Evolutionary conservation across 2,797 vertebrate species (phyloP).

Genomic region (Halcyon badia): DNA sequence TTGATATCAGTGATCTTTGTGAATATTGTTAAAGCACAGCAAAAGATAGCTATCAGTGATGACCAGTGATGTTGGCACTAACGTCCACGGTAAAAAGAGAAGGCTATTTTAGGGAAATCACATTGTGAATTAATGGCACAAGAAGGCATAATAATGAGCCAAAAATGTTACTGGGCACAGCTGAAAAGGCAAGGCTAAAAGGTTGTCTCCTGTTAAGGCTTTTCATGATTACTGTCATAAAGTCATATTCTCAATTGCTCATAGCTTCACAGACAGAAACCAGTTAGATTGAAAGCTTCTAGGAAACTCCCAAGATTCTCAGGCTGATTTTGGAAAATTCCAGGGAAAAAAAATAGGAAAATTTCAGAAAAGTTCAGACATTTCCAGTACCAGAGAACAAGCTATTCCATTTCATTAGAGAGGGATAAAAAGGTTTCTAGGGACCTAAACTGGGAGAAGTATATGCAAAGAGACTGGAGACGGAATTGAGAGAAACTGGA

Average conservation of each 20-base stretch:
- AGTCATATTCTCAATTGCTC: neutral
- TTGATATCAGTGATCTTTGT: neutral
- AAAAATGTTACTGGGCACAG: neutral
- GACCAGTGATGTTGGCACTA: neutral
- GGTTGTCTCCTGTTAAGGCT: neutral
- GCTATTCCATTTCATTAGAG: neutral
- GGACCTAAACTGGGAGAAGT: neutral
- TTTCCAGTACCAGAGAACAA: neutral
- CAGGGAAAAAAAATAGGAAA: neutral
- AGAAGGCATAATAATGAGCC: neutral
- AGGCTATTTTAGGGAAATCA: neutral
- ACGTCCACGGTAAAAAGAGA: neutral
- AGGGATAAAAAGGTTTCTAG: neutral
- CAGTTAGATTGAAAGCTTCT: neutral
- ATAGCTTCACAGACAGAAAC: neutral
- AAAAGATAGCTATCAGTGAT: neutral
- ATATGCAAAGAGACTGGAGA: neutral
- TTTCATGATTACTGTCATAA: neutral
- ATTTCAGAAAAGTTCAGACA: neutral
- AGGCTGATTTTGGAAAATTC: neutral
- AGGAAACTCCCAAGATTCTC: neutral
- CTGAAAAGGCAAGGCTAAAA: neutral
- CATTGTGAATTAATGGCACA: neutral
- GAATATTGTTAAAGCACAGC: neutral
- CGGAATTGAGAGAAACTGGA: neutral